Percentiles rank a stretch among this genome's conserved stretches.
These are phyloP conservation scores for Poliocrania exsul DNA, from an alignment of 2,797 vertebrate species.

Conservation along the genomic window DNA sequence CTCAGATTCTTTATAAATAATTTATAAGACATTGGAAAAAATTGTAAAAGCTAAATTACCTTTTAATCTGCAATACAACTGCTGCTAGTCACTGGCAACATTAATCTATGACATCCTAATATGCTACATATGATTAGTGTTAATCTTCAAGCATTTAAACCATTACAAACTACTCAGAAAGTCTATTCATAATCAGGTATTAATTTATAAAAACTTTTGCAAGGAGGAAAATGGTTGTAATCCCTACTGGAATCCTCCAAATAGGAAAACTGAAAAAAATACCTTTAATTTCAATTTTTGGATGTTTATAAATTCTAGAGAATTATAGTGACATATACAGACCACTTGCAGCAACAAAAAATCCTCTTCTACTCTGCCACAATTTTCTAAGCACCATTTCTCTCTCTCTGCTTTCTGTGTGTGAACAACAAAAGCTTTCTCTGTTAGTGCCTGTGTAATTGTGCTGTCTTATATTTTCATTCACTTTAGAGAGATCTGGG, in stretches of 20 bases:
- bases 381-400: not conserved
- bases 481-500: not conserved
- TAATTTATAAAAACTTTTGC: conserved; percentile 17
- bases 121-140: conserved; percentile 22
- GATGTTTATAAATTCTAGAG: no score
- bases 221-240: not conserved
- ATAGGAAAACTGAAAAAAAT: no score
- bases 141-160: conserved; percentile 38
- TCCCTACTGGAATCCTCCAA: not conserved
- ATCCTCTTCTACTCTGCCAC: not conserved
- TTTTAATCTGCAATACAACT: conserved; percentile 2
- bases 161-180: conserved; percentile 20
- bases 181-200: not conserved
- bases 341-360: not conserved
- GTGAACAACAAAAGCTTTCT: not conserved
- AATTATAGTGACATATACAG: no score
- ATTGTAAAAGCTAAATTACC: not conserved
- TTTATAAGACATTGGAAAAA: not conserved
- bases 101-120: not conserved
- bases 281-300: no score
- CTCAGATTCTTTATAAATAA: not conserved
- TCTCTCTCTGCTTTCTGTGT: not conserved
- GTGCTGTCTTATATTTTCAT: not conserved
- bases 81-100: conserved; percentile 3
- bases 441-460: not conserved